Evolutionary conservation across 2,113 vertebrate species (phyloP).

Genomic region (Gavia stellata): DNA sequence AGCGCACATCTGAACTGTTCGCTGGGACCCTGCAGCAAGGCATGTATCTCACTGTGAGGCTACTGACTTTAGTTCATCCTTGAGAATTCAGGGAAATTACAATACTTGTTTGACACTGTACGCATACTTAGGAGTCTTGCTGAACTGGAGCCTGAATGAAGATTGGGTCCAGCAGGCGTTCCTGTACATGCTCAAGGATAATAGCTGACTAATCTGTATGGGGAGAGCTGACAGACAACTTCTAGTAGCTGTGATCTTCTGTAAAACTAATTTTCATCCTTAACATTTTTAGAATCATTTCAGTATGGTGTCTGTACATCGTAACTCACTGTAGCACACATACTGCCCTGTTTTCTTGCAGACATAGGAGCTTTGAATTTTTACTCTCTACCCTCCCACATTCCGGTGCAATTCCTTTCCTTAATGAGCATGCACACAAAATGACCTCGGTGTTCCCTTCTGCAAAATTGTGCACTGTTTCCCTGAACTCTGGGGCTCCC

Average conservation of each 20-base stretch:
- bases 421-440: constrained; percentile 26
- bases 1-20: rapidly evolving
- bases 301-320: background rate
- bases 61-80: background rate
- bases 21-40: background rate
- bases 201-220: background rate
- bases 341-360: background rate
- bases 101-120: background rate
- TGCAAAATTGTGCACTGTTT: background rate
- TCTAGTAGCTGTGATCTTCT: background rate
- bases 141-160: background rate
- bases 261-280: background rate
- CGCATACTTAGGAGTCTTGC: background rate
- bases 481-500: background rate
- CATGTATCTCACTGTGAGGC: background rate
- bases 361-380: background rate
- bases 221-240: background rate
- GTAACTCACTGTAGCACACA: background rate
- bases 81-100: background rate
- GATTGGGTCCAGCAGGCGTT: background rate
- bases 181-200: background rate
- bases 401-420: constrained; percentile 38
- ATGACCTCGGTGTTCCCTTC: constrained; percentile 6
- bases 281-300: background rate
- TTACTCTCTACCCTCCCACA: constrained; percentile 7